These are phyloP conservation scores for Varanus salvator DNA, from an alignment of 2,113 vertebrate genomes.

Conservation along the genomic window DNA sequence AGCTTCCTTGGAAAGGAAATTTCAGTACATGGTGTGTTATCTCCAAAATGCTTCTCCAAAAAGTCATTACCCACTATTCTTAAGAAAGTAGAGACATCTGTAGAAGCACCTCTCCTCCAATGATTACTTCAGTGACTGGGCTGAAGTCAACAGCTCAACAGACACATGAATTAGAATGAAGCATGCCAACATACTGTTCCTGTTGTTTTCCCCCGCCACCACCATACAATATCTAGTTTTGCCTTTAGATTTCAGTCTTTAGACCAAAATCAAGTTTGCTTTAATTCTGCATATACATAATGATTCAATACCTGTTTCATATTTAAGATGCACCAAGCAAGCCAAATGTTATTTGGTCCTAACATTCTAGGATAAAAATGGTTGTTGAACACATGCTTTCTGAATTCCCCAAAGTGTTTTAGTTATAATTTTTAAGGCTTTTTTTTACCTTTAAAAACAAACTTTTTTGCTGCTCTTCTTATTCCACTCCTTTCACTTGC, in stretches of 20 bases:
- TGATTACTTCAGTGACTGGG: background rate
- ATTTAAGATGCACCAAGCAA: background rate
- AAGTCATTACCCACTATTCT: background rate
- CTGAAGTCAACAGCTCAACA: background rate
- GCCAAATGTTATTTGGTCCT: background rate
- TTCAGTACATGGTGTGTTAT: background rate
- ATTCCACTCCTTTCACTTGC: slow-evolving; percentile 81
- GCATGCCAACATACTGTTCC: background rate
- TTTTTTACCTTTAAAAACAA: slow-evolving; percentile 77
- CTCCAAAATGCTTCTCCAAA: background rate
- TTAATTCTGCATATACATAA: background rate
- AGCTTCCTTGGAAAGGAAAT: background rate
- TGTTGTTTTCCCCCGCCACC: no score
- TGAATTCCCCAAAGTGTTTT: background rate
- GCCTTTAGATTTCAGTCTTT: background rate
- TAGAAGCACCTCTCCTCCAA: background rate
- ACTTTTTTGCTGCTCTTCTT: slow-evolving; percentile 82
- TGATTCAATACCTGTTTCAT: background rate
- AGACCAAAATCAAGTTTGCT: background rate
- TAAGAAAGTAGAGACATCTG: background rate
- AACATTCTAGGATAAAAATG: background rate
- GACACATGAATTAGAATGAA: background rate
- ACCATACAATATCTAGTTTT: background rate
- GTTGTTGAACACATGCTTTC: background rate
- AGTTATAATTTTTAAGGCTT: no score